A percentile compares a stretch with the other conserved stretches of the same genome.
phyloP scores from a whole-genome alignment of 1,140 invertebrate genomes.

The Aphelinus certus region DNA sequence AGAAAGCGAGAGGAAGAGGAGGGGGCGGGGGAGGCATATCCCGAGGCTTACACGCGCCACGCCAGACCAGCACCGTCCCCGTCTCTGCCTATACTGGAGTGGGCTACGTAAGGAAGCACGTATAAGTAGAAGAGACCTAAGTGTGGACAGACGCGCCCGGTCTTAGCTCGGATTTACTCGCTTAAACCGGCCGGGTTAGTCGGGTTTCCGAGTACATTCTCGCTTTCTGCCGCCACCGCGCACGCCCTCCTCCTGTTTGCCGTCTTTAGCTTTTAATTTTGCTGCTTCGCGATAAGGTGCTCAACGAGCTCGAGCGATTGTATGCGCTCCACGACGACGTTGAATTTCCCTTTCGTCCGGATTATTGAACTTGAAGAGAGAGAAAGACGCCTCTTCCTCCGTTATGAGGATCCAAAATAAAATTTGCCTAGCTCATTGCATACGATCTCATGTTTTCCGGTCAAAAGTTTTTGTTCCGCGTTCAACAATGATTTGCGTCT shows the following conservation, averaged over 20 bases:
- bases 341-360: no score
- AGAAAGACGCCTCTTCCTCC: no score
- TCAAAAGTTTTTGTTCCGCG: no score
- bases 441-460: no score
- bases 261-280: slow-evolving; percentile 26
- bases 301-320: no score
- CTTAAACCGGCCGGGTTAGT: slow-evolving; percentile 44
- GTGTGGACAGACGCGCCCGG: slow-evolving; percentile 37
- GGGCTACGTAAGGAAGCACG: slow-evolving; percentile 5
- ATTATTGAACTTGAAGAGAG: no score
- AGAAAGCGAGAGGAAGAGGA: not conserved
- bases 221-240: not conserved
- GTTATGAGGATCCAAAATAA: no score
- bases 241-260: not conserved
- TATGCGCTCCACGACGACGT: no score
- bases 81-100: no score
- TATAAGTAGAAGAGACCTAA: slow-evolving; percentile 30
- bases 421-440: no score
- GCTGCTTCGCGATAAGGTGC: not conserved
- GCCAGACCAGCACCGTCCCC: no score
- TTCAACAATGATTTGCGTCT: no score
- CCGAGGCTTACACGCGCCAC: not conserved
- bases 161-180: slow-evolving; percentile 55
- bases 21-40: not conserved
- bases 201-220: slow-evolving; percentile 35